Conservation (phyloP, 2,113 vertebrate genomes). For the Chinchilla lanigera region DNA sequence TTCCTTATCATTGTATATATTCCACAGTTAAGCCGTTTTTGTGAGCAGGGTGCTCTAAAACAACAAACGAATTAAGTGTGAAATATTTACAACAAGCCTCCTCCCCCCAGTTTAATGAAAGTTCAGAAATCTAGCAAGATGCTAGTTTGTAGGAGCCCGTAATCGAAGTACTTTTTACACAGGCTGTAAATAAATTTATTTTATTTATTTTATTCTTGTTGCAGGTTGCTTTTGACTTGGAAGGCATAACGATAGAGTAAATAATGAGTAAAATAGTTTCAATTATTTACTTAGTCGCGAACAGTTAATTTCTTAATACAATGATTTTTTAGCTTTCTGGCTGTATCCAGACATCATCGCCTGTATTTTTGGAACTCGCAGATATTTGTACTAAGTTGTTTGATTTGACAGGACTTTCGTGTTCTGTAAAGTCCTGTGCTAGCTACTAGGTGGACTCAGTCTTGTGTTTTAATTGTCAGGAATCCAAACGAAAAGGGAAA, state of each 20-base stretch:
- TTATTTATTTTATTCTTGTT: conserved; percentile 1
- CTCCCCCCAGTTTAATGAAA: conserved; percentile 71
- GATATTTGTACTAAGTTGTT: neutral
- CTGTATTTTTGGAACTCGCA: conserved; percentile 23
- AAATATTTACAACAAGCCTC: conserved; percentile 79
- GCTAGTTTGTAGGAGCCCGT: neutral
- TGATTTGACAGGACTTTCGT: neutral
- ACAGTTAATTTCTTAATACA: neutral
- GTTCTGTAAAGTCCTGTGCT: neutral
- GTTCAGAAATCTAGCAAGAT: conserved; percentile 57
- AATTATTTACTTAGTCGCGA: neutral
- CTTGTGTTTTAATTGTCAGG: conserved; percentile 57
- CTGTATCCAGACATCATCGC: neutral
- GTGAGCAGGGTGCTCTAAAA: conserved; percentile 75
- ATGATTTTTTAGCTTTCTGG: neutral
- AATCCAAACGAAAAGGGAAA: conserved; percentile 13
- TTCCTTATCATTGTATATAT: conserved; percentile 79
- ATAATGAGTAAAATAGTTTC: neutral
- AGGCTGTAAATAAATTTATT: neutral
- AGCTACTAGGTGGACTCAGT: neutral
- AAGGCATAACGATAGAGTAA: neutral
- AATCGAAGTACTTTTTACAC: neutral
- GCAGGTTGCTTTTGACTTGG: neutral
- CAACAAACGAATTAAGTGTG: conserved; percentile 83
- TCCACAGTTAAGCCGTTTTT: conserved; percentile 64